These are phyloP conservation scores for Lerema accius DNA, from an alignment of 1,140 invertebrate species.

Conservation along the genomic window DNA sequence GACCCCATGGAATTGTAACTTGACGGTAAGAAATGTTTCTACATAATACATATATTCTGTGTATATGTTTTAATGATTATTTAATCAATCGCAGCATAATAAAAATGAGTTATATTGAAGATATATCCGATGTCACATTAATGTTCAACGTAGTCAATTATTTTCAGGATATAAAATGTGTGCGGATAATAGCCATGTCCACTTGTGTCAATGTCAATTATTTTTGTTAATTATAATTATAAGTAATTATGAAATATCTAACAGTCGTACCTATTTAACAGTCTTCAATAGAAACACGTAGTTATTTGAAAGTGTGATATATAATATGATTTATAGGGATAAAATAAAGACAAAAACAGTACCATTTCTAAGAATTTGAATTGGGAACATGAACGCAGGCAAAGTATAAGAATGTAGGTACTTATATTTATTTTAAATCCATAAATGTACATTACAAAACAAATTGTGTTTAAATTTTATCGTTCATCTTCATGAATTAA, in stretches of 20 bases:
- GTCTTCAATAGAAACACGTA: background rate
- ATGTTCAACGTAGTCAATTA: slow-evolving; percentile 6
- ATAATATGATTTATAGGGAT: background rate
- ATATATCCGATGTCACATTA: too few relatives aligned
- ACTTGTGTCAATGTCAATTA: slow-evolving; percentile 24
- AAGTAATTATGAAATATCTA: slow-evolving; percentile 6
- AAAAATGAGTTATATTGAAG: too few relatives aligned
- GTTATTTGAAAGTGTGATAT: slow-evolving; percentile 6
- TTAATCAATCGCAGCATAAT: too few relatives aligned
- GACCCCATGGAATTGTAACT: slow-evolving; percentile 25
- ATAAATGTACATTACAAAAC: too few relatives aligned
- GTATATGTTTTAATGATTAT: too few relatives aligned
- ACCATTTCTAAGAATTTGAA: slow-evolving; percentile 6
- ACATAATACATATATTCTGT: too few relatives aligned
- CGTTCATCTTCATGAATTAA: too few relatives aligned
- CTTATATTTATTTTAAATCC: slow-evolving; percentile 18
- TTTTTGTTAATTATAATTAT: slow-evolving; percentile 29
- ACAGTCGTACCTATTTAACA: background rate
- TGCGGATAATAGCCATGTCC: slow-evolving; percentile 5
- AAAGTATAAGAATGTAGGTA: slow-evolving; percentile 19
- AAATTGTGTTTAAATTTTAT: too few relatives aligned
- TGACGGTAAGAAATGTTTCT: too few relatives aligned
- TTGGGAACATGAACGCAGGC: slow-evolving; percentile 4
- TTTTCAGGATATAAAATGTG: too few relatives aligned
- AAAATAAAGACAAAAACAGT: background rate